Percentiles rank a stretch among this genome's conserved stretches.
Evolutionary conservation across 92 coral and sea anemone species (phyloP).

Genomic region (Porites cylindrica): DNA sequence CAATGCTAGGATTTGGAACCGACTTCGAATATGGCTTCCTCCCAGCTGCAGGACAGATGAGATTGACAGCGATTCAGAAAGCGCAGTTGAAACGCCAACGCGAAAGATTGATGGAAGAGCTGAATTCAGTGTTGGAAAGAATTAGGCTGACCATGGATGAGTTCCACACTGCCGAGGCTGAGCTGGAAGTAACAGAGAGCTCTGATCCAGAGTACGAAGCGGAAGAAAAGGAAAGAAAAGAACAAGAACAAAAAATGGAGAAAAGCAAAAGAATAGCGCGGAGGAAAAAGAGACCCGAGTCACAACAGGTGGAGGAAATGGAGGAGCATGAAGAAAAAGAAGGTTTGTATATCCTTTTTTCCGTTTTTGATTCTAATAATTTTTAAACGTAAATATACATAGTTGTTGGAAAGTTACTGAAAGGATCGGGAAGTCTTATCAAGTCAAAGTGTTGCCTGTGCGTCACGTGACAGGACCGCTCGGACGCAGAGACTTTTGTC

Average conservation of each 20-base stretch:
- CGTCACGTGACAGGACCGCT: too few relatives aligned
- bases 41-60: slow-evolving; percentile 74
- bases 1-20: slow-evolving; percentile 27
- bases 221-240: slow-evolving; percentile 18
- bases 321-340: background rate
- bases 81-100: slow-evolving; percentile 74
- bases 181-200: slow-evolving; percentile 34
- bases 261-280: slow-evolving; percentile 10
- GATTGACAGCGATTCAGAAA: slow-evolving; percentile 72
- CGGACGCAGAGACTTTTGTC: too few relatives aligned
- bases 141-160: slow-evolving; percentile 59
- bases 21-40: slow-evolving; percentile 45
- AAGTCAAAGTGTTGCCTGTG: too few relatives aligned
- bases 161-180: slow-evolving; percentile 31
- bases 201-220: slow-evolving; percentile 35
- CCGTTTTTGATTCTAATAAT: background rate
- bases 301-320: background rate
- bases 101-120: slow-evolving; percentile 70
- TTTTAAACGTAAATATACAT: background rate
- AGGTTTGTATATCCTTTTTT: background rate
- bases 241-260: background rate
- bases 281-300: background rate
- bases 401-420: background rate
- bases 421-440: too few relatives aligned
- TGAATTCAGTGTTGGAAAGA: slow-evolving; percentile 58